These are phyloP conservation scores for Drosophila nigrodunni DNA, from an alignment of 1,140 invertebrate genomes.

Conservation along the genomic window DNA sequence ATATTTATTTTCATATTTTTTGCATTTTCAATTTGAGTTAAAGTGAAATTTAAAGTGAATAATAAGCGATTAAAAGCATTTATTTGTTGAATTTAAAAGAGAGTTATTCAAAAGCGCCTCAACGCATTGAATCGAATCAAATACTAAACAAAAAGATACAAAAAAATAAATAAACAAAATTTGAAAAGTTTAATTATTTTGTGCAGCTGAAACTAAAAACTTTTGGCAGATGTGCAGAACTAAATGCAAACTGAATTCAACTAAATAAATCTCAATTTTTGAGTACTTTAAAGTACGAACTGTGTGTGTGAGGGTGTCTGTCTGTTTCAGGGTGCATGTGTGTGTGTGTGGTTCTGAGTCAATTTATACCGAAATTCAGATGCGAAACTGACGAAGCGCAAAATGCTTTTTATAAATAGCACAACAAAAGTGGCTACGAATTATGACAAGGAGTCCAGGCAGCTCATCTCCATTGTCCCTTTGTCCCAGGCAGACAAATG, in stretches of 20 bases:
- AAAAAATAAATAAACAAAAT: too few species aligned
- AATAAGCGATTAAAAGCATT: not conserved
- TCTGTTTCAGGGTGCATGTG: not conserved
- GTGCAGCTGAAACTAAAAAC: not conserved
- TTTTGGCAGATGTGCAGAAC: not conserved
- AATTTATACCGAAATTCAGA: constrained; percentile 40
- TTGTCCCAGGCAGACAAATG: constrained; percentile 3
- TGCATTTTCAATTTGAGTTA: not conserved
- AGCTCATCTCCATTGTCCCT: constrained; percentile 1
- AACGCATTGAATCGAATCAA: too few species aligned
- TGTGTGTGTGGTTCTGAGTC: not conserved
- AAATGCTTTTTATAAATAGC: constrained; percentile 56
- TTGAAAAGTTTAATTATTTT: not conserved
- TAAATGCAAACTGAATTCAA: constrained; percentile 6
- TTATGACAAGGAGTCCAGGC: constrained; percentile 17
- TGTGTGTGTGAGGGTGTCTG: not conserved
- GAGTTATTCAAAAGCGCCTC: not conserved
- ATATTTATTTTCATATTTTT: not conserved
- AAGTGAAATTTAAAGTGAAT: not conserved
- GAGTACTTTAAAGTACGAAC: constrained; percentile 6
- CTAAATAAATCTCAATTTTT: constrained; percentile 17
- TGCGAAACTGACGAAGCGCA: constrained; percentile 36
- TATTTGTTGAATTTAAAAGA: not conserved
- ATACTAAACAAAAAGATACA: not conserved
- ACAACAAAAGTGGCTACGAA: constrained; percentile 44